Percentiles rank a stretch among this genome's conserved stretches.
Conservation (phyloP, 2,113 vertebrate species). For the Mus spicilegus region DNA sequence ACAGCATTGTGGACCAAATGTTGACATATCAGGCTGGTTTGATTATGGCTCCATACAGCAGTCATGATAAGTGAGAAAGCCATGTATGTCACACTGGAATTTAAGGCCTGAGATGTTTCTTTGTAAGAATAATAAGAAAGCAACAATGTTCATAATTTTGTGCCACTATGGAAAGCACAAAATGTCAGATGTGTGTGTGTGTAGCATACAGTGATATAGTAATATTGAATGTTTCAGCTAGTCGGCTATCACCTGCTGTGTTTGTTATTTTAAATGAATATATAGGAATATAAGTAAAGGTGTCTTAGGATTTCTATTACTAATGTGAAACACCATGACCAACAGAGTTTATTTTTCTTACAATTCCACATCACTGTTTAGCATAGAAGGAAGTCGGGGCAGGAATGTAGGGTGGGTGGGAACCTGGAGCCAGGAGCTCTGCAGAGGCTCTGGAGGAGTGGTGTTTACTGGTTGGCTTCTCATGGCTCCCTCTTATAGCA, state of each 20-base stretch:
- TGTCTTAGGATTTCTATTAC: not conserved
- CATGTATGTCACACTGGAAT: not conserved
- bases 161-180: not conserved
- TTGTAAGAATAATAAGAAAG: not conserved
- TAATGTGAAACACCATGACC: not conserved
- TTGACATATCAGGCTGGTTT: not conserved
- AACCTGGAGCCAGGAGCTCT: not conserved
- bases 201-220: not conserved
- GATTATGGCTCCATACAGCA: not conserved
- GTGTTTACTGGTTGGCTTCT: not conserved
- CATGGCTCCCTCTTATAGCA: not conserved
- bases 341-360: not conserved
- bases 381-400: not conserved
- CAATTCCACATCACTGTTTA: not conserved
- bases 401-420: not conserved
- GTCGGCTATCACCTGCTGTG: not conserved
- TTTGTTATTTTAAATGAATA: not conserved
- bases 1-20: not conserved
- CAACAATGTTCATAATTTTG: conserved; percentile 5
- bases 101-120: not conserved
- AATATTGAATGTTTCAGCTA: not conserved
- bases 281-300: not conserved
- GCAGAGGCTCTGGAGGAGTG: not conserved
- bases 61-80: not conserved
- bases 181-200: not conserved